Evolutionary conservation across 2,113 vertebrate species (phyloP).

Genomic region (Gymnobelideus leadbeateri): DNA sequence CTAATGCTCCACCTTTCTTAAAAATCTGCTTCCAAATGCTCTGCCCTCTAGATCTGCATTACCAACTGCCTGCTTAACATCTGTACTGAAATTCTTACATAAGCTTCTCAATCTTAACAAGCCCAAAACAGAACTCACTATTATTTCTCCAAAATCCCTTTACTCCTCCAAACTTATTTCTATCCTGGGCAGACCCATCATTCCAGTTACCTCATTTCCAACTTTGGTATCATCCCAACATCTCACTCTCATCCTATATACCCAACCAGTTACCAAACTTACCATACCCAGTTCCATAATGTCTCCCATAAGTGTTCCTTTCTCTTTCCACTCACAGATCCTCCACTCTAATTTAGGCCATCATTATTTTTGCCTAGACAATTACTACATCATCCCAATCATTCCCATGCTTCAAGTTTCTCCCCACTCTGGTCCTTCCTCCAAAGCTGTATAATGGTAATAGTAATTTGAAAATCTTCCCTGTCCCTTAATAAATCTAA

Average conservation of each 20-base stretch:
- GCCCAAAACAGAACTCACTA: slow-evolving; percentile 8
- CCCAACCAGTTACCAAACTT: background rate
- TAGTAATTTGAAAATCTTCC: too few species aligned
- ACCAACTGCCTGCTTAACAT: background rate
- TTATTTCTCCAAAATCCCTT: background rate
- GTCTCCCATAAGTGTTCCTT: background rate
- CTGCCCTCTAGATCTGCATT: background rate
- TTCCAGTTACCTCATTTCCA: background rate
- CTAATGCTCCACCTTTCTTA: background rate
- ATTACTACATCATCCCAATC: background rate
- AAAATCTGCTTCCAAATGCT: background rate
- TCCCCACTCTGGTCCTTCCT: background rate
- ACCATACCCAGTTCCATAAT: background rate
- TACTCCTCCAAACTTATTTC: background rate
- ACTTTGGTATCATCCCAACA: background rate
- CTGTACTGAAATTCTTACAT: background rate
- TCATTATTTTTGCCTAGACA: background rate
- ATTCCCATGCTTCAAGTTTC: background rate
- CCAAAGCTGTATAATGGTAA: background rate
- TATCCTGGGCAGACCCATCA: background rate
- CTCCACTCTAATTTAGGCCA: background rate
- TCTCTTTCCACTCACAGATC: background rate
- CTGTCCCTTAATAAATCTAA: too few species aligned
- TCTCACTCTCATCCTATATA: background rate
- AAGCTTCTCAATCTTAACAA: background rate